A percentile compares a stretch with the other conserved stretches of the same genome.
These are phyloP conservation scores for Conomelus anceps DNA, from an alignment of 2,888 invertebrate genomes.

Conservation along the genomic window DNA sequence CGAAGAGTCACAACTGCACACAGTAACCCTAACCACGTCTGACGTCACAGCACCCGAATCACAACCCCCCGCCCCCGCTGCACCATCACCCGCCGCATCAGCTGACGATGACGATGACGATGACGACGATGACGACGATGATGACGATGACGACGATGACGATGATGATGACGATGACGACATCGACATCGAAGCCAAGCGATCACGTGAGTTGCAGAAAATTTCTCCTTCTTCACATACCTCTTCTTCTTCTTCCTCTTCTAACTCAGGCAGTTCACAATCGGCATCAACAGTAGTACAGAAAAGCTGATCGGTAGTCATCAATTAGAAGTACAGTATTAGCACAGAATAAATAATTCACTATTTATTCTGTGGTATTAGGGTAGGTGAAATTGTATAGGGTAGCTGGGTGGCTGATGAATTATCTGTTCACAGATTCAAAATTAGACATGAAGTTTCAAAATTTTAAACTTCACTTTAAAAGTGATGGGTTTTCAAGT, in stretches of 20 bases:
- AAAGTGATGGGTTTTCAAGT: too few species aligned
- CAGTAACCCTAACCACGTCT: slow-evolving; percentile 34
- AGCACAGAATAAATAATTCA: too few species aligned
- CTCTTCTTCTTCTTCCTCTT: neutral
- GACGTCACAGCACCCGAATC: slow-evolving; percentile 28
- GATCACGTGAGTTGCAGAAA: slow-evolving; percentile 77
- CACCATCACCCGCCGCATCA: slow-evolving; percentile 26
- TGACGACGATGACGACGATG: slow-evolving; percentile 42
- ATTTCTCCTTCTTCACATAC: neutral
- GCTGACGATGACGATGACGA: slow-evolving; percentile 41
- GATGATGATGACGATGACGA: slow-evolving; percentile 45
- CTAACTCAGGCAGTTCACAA: neutral
- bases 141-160: slow-evolving; percentile 44
- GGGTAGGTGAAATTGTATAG: neutral
- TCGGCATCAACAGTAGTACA: neutral
- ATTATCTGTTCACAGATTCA: neutral
- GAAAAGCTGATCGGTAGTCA: slow-evolving; percentile 1
- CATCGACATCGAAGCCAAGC: slow-evolving; percentile 60
- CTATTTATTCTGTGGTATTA: too few species aligned
- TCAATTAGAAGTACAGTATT: too few species aligned
- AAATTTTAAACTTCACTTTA: too few species aligned
- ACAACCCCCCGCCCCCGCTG: slow-evolving; percentile 37
- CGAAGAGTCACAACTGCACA: slow-evolving; percentile 37
- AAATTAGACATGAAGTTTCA: neutral
- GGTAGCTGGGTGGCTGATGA: slow-evolving; percentile 3